Conservation (phyloP, 2,113 vertebrate species). For the Anthoscopus minutus region DNA sequence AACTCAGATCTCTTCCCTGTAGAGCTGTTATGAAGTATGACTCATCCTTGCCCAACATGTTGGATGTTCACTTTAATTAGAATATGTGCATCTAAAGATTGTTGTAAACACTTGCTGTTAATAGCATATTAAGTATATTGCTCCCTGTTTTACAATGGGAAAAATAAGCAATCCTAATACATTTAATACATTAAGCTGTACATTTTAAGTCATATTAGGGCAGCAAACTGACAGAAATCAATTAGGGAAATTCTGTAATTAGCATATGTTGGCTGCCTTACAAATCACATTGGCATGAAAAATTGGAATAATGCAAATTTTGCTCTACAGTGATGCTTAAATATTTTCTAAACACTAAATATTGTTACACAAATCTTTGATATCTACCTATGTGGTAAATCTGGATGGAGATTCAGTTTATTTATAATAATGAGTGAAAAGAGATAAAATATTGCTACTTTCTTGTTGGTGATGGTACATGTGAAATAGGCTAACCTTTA, state of each 20-base stretch:
- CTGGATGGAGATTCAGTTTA: neutral
- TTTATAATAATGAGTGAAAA: neutral
- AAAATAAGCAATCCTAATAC: neutral
- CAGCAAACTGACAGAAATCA: constrained; percentile 8
- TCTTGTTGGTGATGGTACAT: neutral
- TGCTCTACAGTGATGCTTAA: neutral
- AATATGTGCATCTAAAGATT: constrained; percentile 34
- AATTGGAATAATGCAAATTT: constrained; percentile 6
- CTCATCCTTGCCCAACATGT: constrained; percentile 16
- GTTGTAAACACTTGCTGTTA: constrained; percentile 12
- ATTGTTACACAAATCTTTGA: neutral
- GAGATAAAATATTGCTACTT: neutral
- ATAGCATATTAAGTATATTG: constrained; percentile 11
- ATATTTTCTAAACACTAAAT: constrained; percentile 44
- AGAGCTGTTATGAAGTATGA: constrained; percentile 20
- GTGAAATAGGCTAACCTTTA: neutral
- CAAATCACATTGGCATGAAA: constrained; percentile 22
- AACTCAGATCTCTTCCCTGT: constrained; percentile 7
- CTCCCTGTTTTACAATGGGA: neutral
- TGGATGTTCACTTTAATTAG: constrained; percentile 43
- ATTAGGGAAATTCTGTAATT: constrained; percentile 4
- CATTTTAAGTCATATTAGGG: constrained; percentile 22
- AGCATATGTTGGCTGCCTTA: neutral
- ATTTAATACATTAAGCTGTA: constrained; percentile 14
- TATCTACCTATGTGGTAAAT: neutral